A percentile compares a stretch with the other conserved stretches of the same genome.
These are phyloP conservation scores for Notechis scutatus DNA, from an alignment of 2,113 vertebrate genomes.

Conservation along the genomic window DNA sequence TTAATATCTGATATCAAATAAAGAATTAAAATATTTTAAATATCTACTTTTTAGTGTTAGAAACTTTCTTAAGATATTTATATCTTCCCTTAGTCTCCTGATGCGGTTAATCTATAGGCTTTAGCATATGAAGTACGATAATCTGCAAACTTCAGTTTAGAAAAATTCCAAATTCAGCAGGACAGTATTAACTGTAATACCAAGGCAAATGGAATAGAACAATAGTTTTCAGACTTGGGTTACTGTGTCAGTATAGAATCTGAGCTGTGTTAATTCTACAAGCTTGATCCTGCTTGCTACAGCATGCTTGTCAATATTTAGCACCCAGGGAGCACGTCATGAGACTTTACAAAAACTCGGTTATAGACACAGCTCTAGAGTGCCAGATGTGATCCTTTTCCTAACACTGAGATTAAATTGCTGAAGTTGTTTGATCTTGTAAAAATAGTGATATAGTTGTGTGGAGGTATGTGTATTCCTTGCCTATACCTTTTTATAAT, in stretches of 20 bases:
- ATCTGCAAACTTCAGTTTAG: not conserved
- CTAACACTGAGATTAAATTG: conserved; percentile 73
- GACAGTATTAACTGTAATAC: conserved; percentile 61
- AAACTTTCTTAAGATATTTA: conserved; percentile 26
- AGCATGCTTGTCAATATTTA: conserved; percentile 78
- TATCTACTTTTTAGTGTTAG: conserved; percentile 20
- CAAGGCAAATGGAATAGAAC: conserved; percentile 66
- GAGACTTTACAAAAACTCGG: conserved; percentile 65
- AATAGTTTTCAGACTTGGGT: conserved; percentile 67
- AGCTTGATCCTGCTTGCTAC: conserved; percentile 75
- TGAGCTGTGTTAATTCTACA: conserved; percentile 71
- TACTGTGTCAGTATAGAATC: conserved; percentile 64
- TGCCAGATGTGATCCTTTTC: conserved; percentile 74
- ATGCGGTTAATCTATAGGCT: conserved; percentile 57
- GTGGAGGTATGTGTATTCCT: not conserved
- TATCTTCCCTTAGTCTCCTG: conserved; percentile 45
- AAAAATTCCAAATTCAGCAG: conserved; percentile 60
- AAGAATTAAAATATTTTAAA: conserved; percentile 5
- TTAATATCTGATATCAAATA: not conserved
- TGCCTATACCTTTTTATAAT: conserved; percentile 56
- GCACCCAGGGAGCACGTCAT: conserved; percentile 61
- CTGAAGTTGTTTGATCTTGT: conserved; percentile 60
- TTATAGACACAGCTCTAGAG: conserved; percentile 70
- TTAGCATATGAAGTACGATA: conserved; percentile 54
- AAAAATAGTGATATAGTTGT: conserved; percentile 46